Evolutionary conservation across 2,888 invertebrate genomes (phyloP), one percentile per base, ranked within the genome.

Genomic region (Tolmerus cingulatus): DNA sequence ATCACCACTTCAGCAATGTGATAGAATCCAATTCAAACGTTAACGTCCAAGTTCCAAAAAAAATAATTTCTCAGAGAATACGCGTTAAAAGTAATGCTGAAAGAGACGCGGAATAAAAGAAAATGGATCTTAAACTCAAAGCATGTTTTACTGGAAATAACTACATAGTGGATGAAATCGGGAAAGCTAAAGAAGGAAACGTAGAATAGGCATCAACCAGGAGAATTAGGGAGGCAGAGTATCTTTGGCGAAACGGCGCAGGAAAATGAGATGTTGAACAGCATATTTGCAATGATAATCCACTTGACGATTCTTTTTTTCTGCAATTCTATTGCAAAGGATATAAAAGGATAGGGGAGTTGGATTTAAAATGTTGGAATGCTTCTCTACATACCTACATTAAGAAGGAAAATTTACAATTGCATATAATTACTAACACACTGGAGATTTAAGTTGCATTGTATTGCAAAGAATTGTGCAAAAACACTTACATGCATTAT

Each of bases 201-300:
- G 37, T 37, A 81, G 55, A 57, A 34, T 82, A 82, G 57, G 34
- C 57, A 82, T n/a, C 55, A 30, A 30, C 37, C 37, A 57, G 37
- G 37, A 19, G 66, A 37, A 55, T 46, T 34, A 37, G 57, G 34
- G 46, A 57, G 34, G 23, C 19, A 16, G 27, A 19, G 14, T 82
- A 66, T 23, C n/a, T 34, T 55, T 37, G 82, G 37, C 37, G 37
- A 40, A 37, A 66, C 82, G 82, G 19, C 81, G 66, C 12, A 34
- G 34, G 82, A 82, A 82, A 82, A 82, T 30, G 57, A 82, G 57
- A 82, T 57, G 82, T 82, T 82, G 82, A 82, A 82, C 57, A 82
- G 82, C 82, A 82, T 57, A 82, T 82, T 82, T 82, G 57, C 82
- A 82, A 82, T 82, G 82, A 82, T 82, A 82, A 82, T 82, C 82